Percentiles rank a stretch among this genome's conserved stretches.
phyloP scores from a whole-genome alignment of 2,797 vertebrate species.

The Darevskia mixta region DNA sequence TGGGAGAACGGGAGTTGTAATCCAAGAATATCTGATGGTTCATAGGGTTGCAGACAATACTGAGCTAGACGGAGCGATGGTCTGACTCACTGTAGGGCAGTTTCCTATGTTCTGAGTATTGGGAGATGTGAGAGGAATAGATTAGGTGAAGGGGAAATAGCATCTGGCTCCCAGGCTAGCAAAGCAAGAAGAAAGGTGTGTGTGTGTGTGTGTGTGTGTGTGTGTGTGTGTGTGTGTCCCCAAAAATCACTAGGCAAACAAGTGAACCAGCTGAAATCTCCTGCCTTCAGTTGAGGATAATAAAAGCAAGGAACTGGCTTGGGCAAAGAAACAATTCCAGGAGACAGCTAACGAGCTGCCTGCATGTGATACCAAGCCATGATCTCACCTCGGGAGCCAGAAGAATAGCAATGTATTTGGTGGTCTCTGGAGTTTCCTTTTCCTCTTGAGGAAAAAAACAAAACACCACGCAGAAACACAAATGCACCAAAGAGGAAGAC shows the following conservation, averaged over 20 bases:
- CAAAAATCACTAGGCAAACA: background rate
- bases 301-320: conserved; percentile 20
- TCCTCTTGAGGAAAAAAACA: background rate
- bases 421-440: conserved; percentile 20
- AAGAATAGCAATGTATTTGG: conserved; percentile 20
- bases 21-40: too few relatives aligned
- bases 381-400: background rate
- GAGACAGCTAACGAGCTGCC: conserved; percentile 56
- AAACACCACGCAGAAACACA: background rate
- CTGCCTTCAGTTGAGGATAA: conserved; percentile 49
- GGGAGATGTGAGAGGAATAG: background rate
- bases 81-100: background rate
- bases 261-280: conserved; percentile 1
- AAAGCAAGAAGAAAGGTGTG: background rate
- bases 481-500: background rate
- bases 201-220: background rate
- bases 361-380: background rate
- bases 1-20: too few relatives aligned
- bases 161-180: accelerated
- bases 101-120: background rate
- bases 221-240: background rate
- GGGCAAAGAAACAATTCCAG: conserved; percentile 65
- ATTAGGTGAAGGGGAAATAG: background rate
- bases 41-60: background rate
- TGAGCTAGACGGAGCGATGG: background rate